These are phyloP conservation scores for human DNA, from an alignment of 2,113 vertebrate genomes.

Conservation along the genomic window GRCh38 chr13:80439001-80439500, in stretches of 20 bases:
- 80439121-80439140: no score
- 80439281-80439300: conserved; percentile 37
- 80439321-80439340: conserved; percentile 61
- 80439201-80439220: background rate
- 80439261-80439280: conserved; percentile 19
- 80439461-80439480: conserved; percentile 70
- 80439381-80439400: conserved; percentile 69
- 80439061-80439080: no score
- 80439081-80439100: no score
- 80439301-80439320: conserved; percentile 65
- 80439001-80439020: no score
- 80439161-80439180: no score
- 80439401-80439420: conserved; percentile 39
- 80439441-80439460: conserved; percentile 49
- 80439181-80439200: background rate
- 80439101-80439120: no score
- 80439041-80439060: no score
- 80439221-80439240: conserved; percentile 16
- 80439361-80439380: background rate
- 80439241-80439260: conserved; percentile 38
- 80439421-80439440: conserved; percentile 71
- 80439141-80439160: no score
- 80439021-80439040: no score
- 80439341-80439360: conserved; percentile 27
- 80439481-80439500: conserved; percentile 71